Conservation (phyloP, 2,888 invertebrate genomes). For the Phaedon cochleariae region DNA sequence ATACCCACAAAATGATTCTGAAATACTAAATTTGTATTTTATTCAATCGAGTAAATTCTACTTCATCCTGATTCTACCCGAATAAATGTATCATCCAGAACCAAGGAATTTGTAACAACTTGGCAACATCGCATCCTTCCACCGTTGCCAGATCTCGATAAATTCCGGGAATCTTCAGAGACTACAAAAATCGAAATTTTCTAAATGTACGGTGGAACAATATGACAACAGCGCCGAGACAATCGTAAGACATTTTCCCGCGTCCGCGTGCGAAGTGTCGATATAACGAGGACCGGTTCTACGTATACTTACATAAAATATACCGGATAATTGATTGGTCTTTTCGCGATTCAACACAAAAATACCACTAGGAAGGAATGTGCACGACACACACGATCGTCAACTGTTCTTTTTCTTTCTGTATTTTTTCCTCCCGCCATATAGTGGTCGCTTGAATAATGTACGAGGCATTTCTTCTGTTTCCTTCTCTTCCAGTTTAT, state of each 20-base stretch:
- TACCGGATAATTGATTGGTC: conserved; percentile 39
- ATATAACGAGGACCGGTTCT: conserved; percentile 45
- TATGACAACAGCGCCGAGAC: conserved; percentile 8
- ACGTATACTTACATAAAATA: conserved; percentile 5
- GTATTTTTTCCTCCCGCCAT: conserved; percentile 17
- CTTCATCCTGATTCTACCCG: no score
- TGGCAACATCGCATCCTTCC: not conserved
- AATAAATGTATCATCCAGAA: no score
- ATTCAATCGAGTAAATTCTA: no score
- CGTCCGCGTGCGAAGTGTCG: conserved; percentile 33
- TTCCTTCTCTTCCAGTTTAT: conserved; percentile 29
- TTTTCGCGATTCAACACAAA: conserved; percentile 43
- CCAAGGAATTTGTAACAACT: no score
- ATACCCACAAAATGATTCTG: no score
- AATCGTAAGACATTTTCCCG: conserved; percentile 1
- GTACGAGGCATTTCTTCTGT: conserved; percentile 27
- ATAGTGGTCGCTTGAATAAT: conserved; percentile 31
- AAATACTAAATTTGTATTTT: no score
- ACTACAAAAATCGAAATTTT: not conserved
- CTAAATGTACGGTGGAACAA: no score
- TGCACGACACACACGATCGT: conserved; percentile 36
- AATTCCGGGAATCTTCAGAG: not conserved
- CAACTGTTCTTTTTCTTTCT: conserved; percentile 22
- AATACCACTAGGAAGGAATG: conserved; percentile 39
- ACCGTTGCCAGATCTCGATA: not conserved